Conservation (phyloP, 2,797 vertebrate species). For the Galago senegalensis region DNA sequence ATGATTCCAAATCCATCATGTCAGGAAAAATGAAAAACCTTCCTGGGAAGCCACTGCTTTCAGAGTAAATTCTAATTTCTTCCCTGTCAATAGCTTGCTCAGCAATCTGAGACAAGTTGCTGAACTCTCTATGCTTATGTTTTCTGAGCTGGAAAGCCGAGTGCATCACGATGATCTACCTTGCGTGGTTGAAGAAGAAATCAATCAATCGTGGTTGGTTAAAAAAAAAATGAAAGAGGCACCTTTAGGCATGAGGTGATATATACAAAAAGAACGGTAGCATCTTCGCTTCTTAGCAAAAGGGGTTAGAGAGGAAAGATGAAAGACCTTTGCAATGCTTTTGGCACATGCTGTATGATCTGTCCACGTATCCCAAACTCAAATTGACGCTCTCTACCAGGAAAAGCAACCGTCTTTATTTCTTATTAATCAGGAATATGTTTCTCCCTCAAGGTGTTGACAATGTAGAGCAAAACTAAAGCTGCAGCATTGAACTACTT, state of each 20-base stretch:
- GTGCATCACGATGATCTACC: not conserved
- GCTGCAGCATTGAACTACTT: not conserved
- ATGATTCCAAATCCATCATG: conserved; percentile 33
- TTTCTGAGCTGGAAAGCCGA: conserved; percentile 5
- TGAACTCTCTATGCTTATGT: not conserved
- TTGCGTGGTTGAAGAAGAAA: not conserved
- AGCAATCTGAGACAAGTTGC: conserved; percentile 38
- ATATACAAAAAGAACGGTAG: not conserved
- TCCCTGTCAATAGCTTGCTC: conserved; percentile 17
- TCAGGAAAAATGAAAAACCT: not conserved
- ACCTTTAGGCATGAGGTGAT: not conserved
- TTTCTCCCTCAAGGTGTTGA: not conserved
- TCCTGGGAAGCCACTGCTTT: conserved; percentile 42
- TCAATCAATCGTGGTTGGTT: not conserved
- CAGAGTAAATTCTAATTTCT: conserved; percentile 64
- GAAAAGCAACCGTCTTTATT: conserved; percentile 19
- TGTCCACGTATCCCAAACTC: not conserved
- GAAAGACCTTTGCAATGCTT: not conserved
- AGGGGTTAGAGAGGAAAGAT: not conserved
- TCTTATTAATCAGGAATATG: conserved; percentile 20
- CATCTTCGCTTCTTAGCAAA: not conserved
- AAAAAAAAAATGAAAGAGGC: not conserved
- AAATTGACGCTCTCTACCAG: not conserved
- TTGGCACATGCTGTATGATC: not conserved
- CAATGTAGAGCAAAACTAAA: not conserved